These are phyloP conservation scores for Oedothorax gibbosus DNA, from an alignment of 1,140 invertebrate genomes.

Conservation along the genomic window DNA sequence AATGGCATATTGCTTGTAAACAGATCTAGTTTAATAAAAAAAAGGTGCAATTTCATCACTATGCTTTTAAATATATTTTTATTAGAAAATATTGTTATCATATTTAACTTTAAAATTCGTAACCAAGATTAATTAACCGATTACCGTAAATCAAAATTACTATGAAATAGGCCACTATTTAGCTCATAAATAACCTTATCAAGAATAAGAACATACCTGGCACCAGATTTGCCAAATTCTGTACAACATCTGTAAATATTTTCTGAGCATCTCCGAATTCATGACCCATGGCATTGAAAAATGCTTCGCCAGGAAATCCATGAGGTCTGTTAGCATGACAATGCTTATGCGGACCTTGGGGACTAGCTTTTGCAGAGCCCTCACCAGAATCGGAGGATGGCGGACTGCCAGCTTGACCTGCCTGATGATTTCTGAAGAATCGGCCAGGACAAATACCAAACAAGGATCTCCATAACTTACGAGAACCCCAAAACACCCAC, in stretches of 20 bases:
- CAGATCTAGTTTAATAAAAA: too few species aligned
- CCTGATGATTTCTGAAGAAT: background rate
- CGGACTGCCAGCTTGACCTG: too few species aligned
- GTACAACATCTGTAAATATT: background rate
- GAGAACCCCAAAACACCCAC: slow-evolving; percentile 27
- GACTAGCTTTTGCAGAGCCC: too few species aligned
- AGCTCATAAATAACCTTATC: background rate
- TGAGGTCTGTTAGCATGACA: background rate
- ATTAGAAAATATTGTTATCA: too few species aligned
- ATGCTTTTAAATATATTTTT: too few species aligned
- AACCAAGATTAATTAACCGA: too few species aligned
- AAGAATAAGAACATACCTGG: background rate
- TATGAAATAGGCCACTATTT: too few species aligned
- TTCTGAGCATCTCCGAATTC: slow-evolving; percentile 15
- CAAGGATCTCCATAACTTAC: slow-evolving; percentile 22
- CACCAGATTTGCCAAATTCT: slow-evolving; percentile 11
- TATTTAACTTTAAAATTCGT: too few species aligned
- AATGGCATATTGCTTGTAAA: too few species aligned
- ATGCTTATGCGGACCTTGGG: background rate
- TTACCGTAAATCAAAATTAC: too few species aligned
- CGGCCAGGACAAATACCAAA: background rate
- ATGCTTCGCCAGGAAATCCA: background rate
- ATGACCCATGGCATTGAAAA: background rate
- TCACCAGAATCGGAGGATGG: too few species aligned
- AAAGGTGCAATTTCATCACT: too few species aligned